Evolutionary conservation across 2,888 invertebrate genomes (phyloP), one percentile per base, ranked within the genome.

Genomic region (Psylliodes chrysocephalus): DNA sequence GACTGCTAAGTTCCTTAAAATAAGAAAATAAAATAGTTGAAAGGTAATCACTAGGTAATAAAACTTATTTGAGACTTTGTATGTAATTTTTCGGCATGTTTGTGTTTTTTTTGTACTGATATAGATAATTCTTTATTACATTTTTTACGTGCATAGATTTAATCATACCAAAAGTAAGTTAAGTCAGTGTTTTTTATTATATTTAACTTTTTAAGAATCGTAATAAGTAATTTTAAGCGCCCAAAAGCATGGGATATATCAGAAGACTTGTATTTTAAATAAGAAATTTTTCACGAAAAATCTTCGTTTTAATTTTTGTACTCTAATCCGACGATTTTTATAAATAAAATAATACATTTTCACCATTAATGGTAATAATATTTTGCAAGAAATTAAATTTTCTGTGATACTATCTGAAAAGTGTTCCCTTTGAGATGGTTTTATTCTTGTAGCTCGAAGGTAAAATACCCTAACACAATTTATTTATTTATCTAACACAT

Each of bases 1-100:
- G 71, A 71, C 71, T 69, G 69, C 64, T 69, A 63, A 57, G 71
- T 71, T 71, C 69, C 71, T 71, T 67, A 56, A 56, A 66, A 8
- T 59, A 65, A 40, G 33, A 53, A 51, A 59, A 40, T 40, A 53
- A 51, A 59, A 60, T 47, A 47, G 17, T 57, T 14, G 47, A 42
- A 28, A 40, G n/a, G n/a, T 52, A 53, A 59, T 62, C 49, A 51
- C 40, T 63, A 55, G 47, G 38, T 51, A 52, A 64, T 64, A 57
- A 59, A 65, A 46, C 47, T 38, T 53, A 62, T 51, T 53, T 40
- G 33, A 55, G 42, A 64, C 53, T 59, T 56, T 67, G 60, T 66
- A 69, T 30, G 62, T 56, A 56, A 12, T 22, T 30, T 62, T 66
- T 68, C 60, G 62, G 60, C 51, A 44, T 62, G 56, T 64, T 60